Conservation (phyloP, 2,888 invertebrate genomes). For the Plagiodera versicolora region DNA sequence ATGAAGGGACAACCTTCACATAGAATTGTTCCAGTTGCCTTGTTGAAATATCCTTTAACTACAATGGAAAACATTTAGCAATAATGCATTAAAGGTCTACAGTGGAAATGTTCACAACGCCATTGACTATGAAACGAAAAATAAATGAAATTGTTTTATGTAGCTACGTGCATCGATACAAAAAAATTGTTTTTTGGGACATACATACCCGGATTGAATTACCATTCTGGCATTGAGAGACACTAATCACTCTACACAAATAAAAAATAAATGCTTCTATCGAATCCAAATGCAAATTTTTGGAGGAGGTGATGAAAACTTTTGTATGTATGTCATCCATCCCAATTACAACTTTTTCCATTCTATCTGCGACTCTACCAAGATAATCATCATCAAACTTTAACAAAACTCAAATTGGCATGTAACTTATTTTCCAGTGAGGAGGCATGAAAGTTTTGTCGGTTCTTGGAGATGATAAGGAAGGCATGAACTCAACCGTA, state of each 20-base stretch:
- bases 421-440: slow-evolving; percentile 1
- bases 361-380: not conserved
- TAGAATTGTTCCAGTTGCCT: too few species aligned
- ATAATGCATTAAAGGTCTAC: too few species aligned
- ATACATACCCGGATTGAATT: not conserved
- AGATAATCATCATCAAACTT: not conserved
- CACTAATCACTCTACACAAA: not conserved
- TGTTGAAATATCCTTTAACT: too few species aligned
- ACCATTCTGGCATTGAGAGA: not conserved
- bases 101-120: not conserved
- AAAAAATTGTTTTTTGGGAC: not conserved
- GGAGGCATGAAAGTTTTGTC: not conserved
- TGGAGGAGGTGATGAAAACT: not conserved
- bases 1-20: too few species aligned
- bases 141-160: not conserved
- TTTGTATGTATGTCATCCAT: too few species aligned
- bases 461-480: not conserved
- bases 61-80: too few species aligned
- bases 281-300: not conserved
- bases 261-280: not conserved
- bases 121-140: not conserved
- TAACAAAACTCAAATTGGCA: not conserved
- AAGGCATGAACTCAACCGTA: not conserved
- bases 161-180: not conserved
- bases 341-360: not conserved